Conservation (phyloP, 2,113 vertebrate species). For the Cavia porcellus region DNA sequence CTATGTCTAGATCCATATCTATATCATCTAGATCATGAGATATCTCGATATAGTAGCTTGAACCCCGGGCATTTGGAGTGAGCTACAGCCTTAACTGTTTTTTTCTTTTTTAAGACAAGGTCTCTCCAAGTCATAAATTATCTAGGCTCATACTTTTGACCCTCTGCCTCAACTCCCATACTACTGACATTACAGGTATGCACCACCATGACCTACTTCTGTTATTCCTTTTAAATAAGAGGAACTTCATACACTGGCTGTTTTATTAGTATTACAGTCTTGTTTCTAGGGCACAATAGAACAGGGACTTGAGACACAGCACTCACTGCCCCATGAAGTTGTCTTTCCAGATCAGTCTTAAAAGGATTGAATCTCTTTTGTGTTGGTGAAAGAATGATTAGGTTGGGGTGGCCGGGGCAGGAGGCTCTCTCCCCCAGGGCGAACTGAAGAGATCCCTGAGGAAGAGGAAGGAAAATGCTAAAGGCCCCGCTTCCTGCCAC, state of each 20-base stretch:
- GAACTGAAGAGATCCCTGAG: neutral
- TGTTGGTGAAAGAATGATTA: neutral
- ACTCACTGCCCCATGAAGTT: neutral
- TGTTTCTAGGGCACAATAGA: neutral
- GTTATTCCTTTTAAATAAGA: neutral
- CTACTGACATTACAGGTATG: neutral
- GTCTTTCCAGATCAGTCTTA: neutral
- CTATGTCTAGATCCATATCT: neutral
- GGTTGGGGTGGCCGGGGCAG: neutral
- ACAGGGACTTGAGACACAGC: neutral
- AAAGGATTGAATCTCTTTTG: neutral
- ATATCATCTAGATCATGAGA: neutral
- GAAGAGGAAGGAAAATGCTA: neutral
- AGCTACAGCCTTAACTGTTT: neutral
- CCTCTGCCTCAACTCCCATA: neutral
- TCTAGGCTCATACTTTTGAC: neutral
- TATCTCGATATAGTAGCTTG: neutral
- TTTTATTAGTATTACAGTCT: neutral
- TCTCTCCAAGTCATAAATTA: neutral
- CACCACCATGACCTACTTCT: neutral
- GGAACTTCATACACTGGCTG: neutral
- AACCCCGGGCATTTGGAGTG: neutral
- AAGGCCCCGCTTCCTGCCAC: neutral
- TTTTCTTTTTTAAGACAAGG: neutral
- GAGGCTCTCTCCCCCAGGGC: neutral